Evolutionary conservation across 2,113 vertebrate genomes (phyloP).

Genomic region (Mustela lutreola): DNA sequence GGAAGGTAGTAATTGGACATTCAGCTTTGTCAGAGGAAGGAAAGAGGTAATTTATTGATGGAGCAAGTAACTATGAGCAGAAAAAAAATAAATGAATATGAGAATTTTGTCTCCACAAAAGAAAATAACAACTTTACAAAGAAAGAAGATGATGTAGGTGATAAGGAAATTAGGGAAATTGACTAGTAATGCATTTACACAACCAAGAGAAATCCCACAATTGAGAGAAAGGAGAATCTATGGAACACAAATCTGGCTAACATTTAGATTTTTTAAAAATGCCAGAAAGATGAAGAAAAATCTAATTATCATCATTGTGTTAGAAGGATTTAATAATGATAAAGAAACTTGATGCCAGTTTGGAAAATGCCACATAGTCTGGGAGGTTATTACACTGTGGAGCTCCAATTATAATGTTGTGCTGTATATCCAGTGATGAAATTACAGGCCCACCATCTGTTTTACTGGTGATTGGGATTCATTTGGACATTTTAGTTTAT

Average conservation of each 20-base stretch:
- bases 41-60: background rate
- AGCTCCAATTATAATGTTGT: background rate
- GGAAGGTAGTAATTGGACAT: background rate
- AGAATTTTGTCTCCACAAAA: background rate
- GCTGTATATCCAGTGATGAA: background rate
- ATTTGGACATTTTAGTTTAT: background rate
- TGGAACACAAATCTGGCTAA: background rate
- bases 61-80: background rate
- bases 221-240: background rate
- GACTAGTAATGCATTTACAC: accelerated
- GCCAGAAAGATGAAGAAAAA: background rate
- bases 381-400: background rate
- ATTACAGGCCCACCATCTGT: background rate
- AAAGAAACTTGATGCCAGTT: background rate
- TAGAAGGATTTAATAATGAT: slow-evolving; percentile 32
- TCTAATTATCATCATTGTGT: slow-evolving; percentile 3
- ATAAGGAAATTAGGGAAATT: accelerated
- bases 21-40: background rate
- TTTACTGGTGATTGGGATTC: background rate
- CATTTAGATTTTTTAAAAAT: background rate
- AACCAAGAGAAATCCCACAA: background rate
- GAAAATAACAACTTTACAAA: background rate
- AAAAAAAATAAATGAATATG: background rate
- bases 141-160: accelerated
- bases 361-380: background rate